These are phyloP conservation scores for Emys orbicularis DNA, from an alignment of 2,797 vertebrate species.

Conservation along the genomic window DNA sequence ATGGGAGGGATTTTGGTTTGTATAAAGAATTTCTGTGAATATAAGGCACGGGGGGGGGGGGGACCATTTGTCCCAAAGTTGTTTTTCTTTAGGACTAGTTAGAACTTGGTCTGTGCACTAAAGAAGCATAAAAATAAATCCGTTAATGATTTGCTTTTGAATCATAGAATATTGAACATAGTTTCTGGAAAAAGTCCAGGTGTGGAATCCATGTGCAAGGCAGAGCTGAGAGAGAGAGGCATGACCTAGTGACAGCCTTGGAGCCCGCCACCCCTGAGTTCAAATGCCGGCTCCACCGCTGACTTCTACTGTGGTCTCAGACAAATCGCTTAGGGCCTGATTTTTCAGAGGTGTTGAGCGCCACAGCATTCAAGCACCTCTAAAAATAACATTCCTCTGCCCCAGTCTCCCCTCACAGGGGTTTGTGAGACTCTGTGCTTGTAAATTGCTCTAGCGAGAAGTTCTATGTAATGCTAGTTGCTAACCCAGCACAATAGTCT, in stretches of 20 bases:
- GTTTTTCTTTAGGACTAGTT: not conserved
- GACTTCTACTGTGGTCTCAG: not conserved
- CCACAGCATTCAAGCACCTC: not conserved
- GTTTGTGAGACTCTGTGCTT: not conserved
- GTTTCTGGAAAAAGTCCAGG: not conserved
- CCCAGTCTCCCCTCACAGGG: not conserved
- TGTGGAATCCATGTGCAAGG: not conserved
- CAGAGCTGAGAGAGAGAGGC: not conserved
- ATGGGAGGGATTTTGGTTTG: not conserved
- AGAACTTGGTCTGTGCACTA: not conserved
- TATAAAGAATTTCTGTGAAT: not conserved
- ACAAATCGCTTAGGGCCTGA: not conserved
- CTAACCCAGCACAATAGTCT: not conserved
- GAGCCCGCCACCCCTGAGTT: not conserved
- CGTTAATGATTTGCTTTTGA: not conserved
- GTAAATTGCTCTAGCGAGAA: not conserved
- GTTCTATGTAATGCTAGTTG: not conserved
- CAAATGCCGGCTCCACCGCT: not conserved
- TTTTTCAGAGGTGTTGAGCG: not conserved
- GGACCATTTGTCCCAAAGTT: not conserved
- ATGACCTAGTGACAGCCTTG: not conserved
- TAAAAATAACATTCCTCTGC: not conserved
- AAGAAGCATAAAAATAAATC: not conserved
- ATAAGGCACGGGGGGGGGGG: not conserved
- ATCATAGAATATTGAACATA: not conserved